phyloP scores from a whole-genome alignment of 2,797 vertebrate species.

The Esox lucius region DNA sequence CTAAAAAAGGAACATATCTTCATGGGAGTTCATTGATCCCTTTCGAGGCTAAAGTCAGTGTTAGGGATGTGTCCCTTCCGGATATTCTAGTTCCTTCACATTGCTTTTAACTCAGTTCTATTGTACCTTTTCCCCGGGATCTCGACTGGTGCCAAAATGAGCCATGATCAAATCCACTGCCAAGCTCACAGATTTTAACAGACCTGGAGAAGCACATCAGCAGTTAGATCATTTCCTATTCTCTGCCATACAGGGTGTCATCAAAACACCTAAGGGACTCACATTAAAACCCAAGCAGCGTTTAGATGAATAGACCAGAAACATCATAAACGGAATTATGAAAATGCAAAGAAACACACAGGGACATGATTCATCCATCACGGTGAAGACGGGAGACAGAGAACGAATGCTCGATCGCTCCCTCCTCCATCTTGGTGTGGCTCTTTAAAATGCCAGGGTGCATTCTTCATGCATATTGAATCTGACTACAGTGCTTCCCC shows the following conservation, averaged over 20 bases:
- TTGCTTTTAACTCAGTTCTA: background rate
- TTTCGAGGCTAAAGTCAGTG: background rate
- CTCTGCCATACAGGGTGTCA: background rate
- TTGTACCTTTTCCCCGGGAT: slow-evolving; percentile 90
- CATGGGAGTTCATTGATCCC: background rate
- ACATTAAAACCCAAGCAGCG: background rate
- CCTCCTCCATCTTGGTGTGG: slow-evolving; percentile 30
- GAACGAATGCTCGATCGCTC: slow-evolving; percentile 14
- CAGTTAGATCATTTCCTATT: background rate
- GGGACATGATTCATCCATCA: slow-evolving; percentile 22
- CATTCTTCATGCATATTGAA: slow-evolving; percentile 64
- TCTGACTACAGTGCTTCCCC: slow-evolving; percentile 47
- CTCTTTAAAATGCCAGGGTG: slow-evolving; percentile 61
- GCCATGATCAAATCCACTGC: slow-evolving; percentile 92
- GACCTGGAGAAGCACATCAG: slow-evolving; percentile 59
- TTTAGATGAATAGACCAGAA: background rate
- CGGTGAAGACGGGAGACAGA: slow-evolving; percentile 30
- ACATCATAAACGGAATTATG: slow-evolving; percentile 22
- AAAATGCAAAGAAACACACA: slow-evolving; percentile 20
- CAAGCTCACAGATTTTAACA: slow-evolving; percentile 89
- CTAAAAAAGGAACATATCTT: background rate
- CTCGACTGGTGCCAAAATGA: slow-evolving; percentile 90
- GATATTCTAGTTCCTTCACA: background rate
- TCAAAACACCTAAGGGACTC: background rate
- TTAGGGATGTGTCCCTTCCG: background rate